Evolutionary conservation across 2,797 vertebrate genomes (phyloP).

Genomic region (Sebastes matsubarae): DNA sequence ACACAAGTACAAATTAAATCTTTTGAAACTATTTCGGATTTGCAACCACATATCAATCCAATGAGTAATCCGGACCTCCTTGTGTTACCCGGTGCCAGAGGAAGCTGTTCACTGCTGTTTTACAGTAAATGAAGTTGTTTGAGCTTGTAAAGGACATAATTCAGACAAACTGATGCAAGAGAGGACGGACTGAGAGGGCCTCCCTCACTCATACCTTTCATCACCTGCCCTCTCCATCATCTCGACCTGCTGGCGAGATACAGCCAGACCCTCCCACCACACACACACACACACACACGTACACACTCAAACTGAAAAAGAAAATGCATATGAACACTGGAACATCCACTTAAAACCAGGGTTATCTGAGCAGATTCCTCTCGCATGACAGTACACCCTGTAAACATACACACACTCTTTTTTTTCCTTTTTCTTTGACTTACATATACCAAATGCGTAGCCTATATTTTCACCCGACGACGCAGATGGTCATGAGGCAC

Average conservation of each 20-base stretch:
- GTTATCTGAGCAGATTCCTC: constrained; percentile 49
- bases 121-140: constrained; percentile 1
- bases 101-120: not conserved
- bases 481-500: constrained; percentile 67
- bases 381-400: constrained; percentile 44
- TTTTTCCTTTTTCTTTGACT: not conserved
- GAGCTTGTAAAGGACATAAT: constrained; percentile 18
- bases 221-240: constrained; percentile 54
- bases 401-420: constrained; percentile 10
- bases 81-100: not conserved
- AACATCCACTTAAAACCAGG: constrained; percentile 27
- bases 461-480: constrained; percentile 45
- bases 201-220: constrained; percentile 72
- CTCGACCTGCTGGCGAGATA: constrained; percentile 46
- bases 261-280: constrained; percentile 25
- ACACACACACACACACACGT: constrained; percentile 6
- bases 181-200: constrained; percentile 15
- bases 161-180: constrained; percentile 21
- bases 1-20: not conserved
- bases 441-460: constrained; percentile 28
- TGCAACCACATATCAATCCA: not conserved
- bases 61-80: not conserved
- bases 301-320: not conserved
- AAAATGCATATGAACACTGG: not conserved
- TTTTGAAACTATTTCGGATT: not conserved